Conservation (phyloP, 2,113 vertebrate genomes). For the Zootoca vivipara region DNA sequence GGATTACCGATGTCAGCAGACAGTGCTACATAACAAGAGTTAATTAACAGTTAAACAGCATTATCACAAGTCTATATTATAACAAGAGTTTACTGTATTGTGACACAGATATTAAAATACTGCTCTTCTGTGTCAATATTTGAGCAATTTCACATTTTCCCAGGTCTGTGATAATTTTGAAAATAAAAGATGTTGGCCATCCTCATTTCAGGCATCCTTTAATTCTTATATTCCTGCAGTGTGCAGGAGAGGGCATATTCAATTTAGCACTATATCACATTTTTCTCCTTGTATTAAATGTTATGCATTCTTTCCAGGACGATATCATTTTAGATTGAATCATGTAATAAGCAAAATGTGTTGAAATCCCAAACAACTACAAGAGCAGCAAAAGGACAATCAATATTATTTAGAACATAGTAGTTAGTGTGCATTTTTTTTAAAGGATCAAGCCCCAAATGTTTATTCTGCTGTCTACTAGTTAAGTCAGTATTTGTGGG, state of each 20-base stretch:
- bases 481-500: not conserved
- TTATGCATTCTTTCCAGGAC: slow-evolving; percentile 51
- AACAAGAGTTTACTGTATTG: slow-evolving; percentile 33
- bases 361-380: slow-evolving; percentile 42
- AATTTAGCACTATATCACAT: slow-evolving; percentile 50
- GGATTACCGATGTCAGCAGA: slow-evolving; percentile 50
- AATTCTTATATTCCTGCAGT: slow-evolving; percentile 43
- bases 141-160: slow-evolving; percentile 40
- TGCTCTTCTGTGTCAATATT: not conserved
- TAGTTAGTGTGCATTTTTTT: slow-evolving; percentile 29
- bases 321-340: slow-evolving; percentile 60
- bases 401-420: slow-evolving; percentile 41
- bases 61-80: slow-evolving; percentile 38
- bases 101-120: slow-evolving; percentile 56
- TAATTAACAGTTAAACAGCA: slow-evolving; percentile 55
- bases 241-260: slow-evolving; percentile 29
- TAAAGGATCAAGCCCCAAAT: not conserved
- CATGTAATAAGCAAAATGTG: slow-evolving; percentile 55
- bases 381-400: slow-evolving; percentile 34
- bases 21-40: slow-evolving; percentile 29
- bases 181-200: slow-evolving; percentile 29
- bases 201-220: slow-evolving; percentile 9
- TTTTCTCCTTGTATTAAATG: slow-evolving; percentile 55
- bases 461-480: no score
- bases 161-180: not conserved